Conservation (phyloP, 2,797 vertebrate species). For the Cryptoprocta ferox region DNA sequence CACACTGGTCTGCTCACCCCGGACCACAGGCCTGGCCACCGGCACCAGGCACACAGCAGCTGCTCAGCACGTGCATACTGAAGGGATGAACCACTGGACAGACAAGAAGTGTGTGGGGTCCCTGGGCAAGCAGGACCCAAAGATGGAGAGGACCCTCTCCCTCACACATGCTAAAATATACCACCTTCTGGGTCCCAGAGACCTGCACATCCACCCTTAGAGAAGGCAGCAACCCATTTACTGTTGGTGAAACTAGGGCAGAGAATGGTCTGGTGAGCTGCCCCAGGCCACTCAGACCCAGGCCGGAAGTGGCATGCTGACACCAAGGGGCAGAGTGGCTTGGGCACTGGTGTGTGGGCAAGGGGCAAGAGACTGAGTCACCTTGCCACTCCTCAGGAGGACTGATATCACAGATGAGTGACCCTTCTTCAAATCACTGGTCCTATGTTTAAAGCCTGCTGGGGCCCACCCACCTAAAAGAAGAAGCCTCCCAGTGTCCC, state of each 20-base stretch:
- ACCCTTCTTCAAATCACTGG: neutral
- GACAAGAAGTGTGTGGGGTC: accelerated
- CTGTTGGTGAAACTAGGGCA: neutral
- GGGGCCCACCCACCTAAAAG: neutral
- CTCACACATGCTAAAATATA: neutral
- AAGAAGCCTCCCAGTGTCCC: neutral
- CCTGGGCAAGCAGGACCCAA: neutral
- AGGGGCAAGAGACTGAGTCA: neutral
- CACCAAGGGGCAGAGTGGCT: neutral
- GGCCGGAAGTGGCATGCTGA: neutral
- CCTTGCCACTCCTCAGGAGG: neutral
- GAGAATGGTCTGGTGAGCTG: neutral
- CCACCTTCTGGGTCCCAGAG: neutral
- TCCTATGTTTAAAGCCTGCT: neutral
- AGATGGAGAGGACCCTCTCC: neutral
- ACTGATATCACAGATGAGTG: neutral
- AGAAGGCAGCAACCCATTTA: neutral
- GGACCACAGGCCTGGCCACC: neutral
- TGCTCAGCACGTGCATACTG: neutral
- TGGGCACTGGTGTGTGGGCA: neutral
- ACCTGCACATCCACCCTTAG: neutral
- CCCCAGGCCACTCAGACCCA: neutral
- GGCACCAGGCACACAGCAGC: neutral
- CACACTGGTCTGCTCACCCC: neutral
- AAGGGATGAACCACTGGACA: neutral